Conservation (phyloP, 2,888 invertebrate genomes). For the Argyresthia albistria region DNA sequence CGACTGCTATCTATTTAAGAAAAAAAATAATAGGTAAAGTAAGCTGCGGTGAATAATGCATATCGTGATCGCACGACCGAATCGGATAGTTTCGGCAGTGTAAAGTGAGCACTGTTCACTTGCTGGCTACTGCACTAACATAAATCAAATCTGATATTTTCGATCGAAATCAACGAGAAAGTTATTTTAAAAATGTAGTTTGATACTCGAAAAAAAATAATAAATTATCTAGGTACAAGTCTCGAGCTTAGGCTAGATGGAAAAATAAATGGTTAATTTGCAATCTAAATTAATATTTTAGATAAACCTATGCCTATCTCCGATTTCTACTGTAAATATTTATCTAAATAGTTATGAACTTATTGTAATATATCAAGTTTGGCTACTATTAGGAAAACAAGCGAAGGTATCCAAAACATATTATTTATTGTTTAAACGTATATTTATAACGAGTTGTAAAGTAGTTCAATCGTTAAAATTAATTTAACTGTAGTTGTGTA, state of each 20-base stretch:
- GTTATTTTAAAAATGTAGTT: background rate
- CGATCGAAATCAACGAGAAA: slow-evolving; percentile 4
- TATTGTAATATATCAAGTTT: too few relatives aligned
- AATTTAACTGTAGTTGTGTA: background rate
- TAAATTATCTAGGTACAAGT: slow-evolving; percentile 33
- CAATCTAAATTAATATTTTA: slow-evolving; percentile 7
- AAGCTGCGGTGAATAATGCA: background rate
- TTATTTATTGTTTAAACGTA: background rate
- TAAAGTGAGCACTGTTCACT: background rate
- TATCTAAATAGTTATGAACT: background rate
- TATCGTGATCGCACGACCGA: background rate
- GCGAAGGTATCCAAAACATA: background rate
- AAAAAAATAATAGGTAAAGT: background rate
- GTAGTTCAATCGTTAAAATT: background rate
- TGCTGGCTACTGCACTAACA: background rate
- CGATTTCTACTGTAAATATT: background rate
- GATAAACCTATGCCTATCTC: slow-evolving; percentile 20
- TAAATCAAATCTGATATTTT: background rate
- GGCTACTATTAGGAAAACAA: too few relatives aligned
- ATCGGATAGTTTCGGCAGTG: background rate
- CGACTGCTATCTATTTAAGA: background rate
- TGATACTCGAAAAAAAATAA: slow-evolving; percentile 1
- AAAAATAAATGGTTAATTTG: slow-evolving; percentile 13
- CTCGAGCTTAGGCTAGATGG: slow-evolving; percentile 36
- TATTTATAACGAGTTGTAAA: background rate